These are phyloP conservation scores for Cryptotermes secundus DNA, from an alignment of 1,140 invertebrate genomes.

Conservation along the genomic window DNA sequence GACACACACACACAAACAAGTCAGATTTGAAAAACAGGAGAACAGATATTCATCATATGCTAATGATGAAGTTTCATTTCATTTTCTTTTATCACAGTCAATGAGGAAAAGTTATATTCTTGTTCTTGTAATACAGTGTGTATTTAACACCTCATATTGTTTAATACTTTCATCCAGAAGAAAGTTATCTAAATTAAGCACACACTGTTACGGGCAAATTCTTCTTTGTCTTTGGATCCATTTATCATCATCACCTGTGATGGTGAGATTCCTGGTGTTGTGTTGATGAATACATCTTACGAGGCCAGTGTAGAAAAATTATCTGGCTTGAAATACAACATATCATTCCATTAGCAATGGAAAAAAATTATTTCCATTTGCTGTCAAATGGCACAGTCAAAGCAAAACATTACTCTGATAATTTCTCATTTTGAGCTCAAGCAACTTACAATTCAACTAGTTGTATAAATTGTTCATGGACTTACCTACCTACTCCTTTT, in stretches of 20 bases:
- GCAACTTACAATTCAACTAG: not conserved
- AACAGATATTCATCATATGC: constrained; percentile 8
- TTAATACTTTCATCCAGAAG: not conserved
- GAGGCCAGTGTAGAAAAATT: not conserved
- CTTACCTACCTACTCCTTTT: not conserved
- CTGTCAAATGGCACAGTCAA: not conserved
- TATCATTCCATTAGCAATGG: not conserved
- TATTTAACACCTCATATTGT: not conserved
- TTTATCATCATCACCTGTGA: not conserved
- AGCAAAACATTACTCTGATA: not conserved
- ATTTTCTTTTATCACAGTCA: constrained; percentile 14
- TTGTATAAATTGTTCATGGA: not conserved
- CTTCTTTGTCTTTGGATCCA: not conserved
- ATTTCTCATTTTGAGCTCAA: not conserved
- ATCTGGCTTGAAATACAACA: not conserved
- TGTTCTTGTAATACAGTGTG: not conserved
- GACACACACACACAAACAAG: not conserved
- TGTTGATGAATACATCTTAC: not conserved
- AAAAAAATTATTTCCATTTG: not conserved
- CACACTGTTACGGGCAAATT: not conserved
- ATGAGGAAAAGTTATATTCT: not conserved
- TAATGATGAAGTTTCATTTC: not conserved
- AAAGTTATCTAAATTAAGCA: not conserved
- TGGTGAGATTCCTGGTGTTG: not conserved
- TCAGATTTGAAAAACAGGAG: constrained; percentile 15